Base-by-base conservation (phyloP, 2,113 vertebrate genomes). In the Telmatochromis brachygnathus region DNA sequence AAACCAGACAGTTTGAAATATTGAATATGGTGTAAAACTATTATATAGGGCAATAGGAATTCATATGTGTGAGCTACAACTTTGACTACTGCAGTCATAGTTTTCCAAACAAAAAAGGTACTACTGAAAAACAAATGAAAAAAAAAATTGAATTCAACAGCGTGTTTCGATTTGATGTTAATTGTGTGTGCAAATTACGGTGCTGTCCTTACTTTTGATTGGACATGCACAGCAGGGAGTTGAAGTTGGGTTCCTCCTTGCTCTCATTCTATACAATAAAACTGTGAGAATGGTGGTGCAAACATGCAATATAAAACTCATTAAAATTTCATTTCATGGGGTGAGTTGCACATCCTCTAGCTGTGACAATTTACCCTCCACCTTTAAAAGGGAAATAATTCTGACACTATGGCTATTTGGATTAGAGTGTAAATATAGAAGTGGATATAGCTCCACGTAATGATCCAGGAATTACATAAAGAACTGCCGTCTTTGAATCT, bases 271-370 rank as follows among this genome's bases (percentile, higher is more conserved):
- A 47, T 58, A 85, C 56, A 91, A 87, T 82, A 49, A 83, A 94
- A 79, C 73, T 42, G 60, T 82, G 60, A 58, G 79, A 84, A 80
- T 35, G 45, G 62, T 11, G 17, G 58, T 90, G 17, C 60, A 81
- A 88, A 87, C 83, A 81, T 84, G 80, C 90, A 92, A 91, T 91
- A 93, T 87, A 89, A 93, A 90, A 88, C 45, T 91, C 91, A 92
- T 93, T 92, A 94, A 92, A 93, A 90, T 85, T 91, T 90, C 33
- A 94, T 94, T 94, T 92, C 83, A 82, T 56, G 84, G 84, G 86
- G 47, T 53, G 81, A 84, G 79, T 51, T 83, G 79, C 56, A 75
- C 39, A 65, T 83, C 83, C 26, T 81, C 55, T 56, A 35, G 75
- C 85, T 88, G 62, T 53, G 83, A 87, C 85, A 91, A 93, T 94